These are phyloP conservation scores for Pseudorhiza aurosa DNA, from an alignment of 30 jellyfish, hydroid and myxozoan genomes.

Conservation along the genomic window DNA sequence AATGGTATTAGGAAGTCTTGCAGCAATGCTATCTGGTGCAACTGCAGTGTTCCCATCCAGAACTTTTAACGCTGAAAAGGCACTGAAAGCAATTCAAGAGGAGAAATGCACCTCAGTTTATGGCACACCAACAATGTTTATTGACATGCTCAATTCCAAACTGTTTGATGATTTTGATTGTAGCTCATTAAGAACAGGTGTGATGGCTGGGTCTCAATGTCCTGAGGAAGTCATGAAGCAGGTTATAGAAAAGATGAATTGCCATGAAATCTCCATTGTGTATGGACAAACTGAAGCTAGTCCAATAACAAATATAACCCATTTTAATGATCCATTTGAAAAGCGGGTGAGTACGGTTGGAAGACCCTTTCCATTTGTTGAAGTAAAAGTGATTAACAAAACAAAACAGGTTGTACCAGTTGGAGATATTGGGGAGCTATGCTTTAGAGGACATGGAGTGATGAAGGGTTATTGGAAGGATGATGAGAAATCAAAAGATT, in stretches of 20 bases:
- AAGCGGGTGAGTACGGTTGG: slow-evolving; percentile 85
- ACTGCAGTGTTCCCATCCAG: slow-evolving; percentile 89
- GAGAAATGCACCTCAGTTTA: slow-evolving; percentile 93
- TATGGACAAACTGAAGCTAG: slow-evolving; percentile 97
- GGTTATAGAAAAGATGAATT: slow-evolving; percentile 76
- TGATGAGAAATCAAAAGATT: slow-evolving; percentile 73
- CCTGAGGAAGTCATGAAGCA: slow-evolving; percentile 96
- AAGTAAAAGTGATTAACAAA: slow-evolving; percentile 80
- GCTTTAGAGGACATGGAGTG: slow-evolving; percentile 89
- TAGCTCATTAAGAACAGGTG: slow-evolving; percentile 80
- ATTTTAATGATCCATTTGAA: slow-evolving; percentile 60
- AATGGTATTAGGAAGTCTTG: slow-evolving; percentile 93
- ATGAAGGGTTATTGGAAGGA: slow-evolving; percentile 95
- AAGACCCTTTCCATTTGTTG: slow-evolving; percentile 78
- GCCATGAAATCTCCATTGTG: slow-evolving; percentile 86
- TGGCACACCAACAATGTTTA: slow-evolving; percentile 99
- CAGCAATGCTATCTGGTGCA: slow-evolving; percentile 72
- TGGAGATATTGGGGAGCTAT: slow-evolving; percentile 76
- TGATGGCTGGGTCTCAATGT: slow-evolving; percentile 98
- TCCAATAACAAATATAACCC: slow-evolving; percentile 74
- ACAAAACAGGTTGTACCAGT: slow-evolving; percentile 80
- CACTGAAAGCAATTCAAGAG: slow-evolving; percentile 70
- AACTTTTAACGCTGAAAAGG: slow-evolving; percentile 70
- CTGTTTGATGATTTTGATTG: slow-evolving; percentile 54
- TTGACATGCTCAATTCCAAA: slow-evolving; percentile 86